phyloP scores from a whole-genome alignment of 2,888 invertebrate species.

The Chrysolina oricalcia region DNA sequence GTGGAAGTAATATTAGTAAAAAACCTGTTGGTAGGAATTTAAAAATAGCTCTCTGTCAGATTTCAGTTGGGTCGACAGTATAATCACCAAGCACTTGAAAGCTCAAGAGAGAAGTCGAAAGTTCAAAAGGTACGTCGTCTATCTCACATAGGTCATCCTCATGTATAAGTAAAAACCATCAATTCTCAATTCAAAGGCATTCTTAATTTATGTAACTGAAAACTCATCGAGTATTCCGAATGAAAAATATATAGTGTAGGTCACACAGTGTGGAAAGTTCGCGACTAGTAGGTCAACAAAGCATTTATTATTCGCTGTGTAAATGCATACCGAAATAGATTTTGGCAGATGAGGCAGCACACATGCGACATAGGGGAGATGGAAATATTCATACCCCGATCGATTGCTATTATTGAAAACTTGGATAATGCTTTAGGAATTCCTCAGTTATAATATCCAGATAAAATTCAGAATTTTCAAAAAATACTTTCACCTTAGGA shows the following conservation, averaged over 20 bases:
- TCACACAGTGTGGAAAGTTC: not conserved
- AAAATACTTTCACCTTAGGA: no score
- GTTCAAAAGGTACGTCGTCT: no score
- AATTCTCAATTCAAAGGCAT: not conserved
- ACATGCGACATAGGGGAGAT: not conserved
- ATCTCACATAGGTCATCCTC: not conserved
- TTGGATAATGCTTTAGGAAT: not conserved
- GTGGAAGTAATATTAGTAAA: no score
- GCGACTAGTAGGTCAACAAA: not conserved
- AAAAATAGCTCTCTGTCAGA: no score
- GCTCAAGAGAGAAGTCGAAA: no score
- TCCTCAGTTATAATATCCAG: no score
- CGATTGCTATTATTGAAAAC: not conserved
- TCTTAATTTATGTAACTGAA: not conserved
- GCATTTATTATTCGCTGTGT: conserved; percentile 17
- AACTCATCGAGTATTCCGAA: conserved; percentile 1
- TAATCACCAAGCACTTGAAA: no score
- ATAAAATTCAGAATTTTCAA: no score
- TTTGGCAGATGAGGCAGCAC: not conserved
- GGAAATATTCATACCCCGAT: not conserved
- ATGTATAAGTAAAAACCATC: not conserved
- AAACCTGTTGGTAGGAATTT: no score
- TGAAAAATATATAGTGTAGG: conserved; percentile 7
- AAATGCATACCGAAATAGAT: conserved; percentile 19
- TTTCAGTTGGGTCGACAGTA: no score